Evolutionary conservation across 2,797 vertebrate genomes (phyloP), one percentile per base, ranked within the genome.

Genomic region (Triplophysa bombifrons): DNA sequence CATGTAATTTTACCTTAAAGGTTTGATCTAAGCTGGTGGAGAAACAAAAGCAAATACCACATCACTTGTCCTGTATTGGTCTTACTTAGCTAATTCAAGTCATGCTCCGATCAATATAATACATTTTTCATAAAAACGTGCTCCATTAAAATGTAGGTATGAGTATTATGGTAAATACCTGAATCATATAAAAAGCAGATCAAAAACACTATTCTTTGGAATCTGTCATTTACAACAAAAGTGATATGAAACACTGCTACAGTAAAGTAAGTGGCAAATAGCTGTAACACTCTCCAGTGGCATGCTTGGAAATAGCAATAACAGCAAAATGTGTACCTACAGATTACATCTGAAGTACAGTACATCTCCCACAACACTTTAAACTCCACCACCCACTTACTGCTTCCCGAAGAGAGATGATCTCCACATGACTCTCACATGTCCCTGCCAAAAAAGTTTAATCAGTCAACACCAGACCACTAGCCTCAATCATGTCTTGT

Each of bases 401-500:
- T 3, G 38, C 70, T 64, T 63, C 60, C 38, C 51, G 51, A 30
- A 70, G 65, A 55, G 55, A 69, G 64, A 74, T 46, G 38, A 58
- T 78, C 10, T 63, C 38, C 58, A 79, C 63, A 71, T 72, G 53
- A 79, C 73, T 80, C 34, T 69, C 56, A 77, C 61, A 77, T 80
- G 58, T 77, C 70, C 51, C 16, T 34, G 44, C 60, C 50, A 84
- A 20, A 38, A 30, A 14, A 67, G 68, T 82, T 70, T 80, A 72
- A 85, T 82, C 74, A 75, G 82, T 74, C 75, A 76, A 78, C 34
- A 72, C 34, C 74, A 82, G 66, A 51, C 58, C 72, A 55, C 48
- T n/a, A 27, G 25, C 38, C 58, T 38, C 60, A 78, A 78, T 78
- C 67, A 75, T 60, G n/a, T 81, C 53, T 64, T 83, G 67, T 83